phyloP scores from a whole-genome alignment of 1,140 invertebrate genomes.

The Arctopsyche grandis region DNA sequence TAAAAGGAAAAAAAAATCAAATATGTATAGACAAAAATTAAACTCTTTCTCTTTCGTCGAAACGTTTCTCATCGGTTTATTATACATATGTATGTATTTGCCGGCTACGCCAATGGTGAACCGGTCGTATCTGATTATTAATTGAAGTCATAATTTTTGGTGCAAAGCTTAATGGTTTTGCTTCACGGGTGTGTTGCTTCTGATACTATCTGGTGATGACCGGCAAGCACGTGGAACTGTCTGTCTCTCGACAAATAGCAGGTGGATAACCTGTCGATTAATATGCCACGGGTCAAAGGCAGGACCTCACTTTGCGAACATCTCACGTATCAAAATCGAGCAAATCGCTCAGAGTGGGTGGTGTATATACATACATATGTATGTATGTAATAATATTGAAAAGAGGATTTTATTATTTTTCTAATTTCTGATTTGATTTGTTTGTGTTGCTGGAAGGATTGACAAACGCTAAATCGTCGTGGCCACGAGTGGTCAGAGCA shows the following conservation, averaged over 20 bases:
- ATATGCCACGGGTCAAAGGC: not conserved
- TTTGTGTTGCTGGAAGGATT: constrained; percentile 1
- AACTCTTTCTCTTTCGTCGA: too few relatives aligned
- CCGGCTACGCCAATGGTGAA: not conserved
- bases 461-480: constrained; percentile 20
- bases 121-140: constrained; percentile 26
- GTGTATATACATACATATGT: too few relatives aligned
- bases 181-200: constrained; percentile 33
- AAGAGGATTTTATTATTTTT: not conserved
- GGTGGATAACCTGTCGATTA: constrained; percentile 28
- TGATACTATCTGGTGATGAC: constrained; percentile 33
- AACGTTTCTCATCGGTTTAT: too few relatives aligned
- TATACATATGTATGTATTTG: too few relatives aligned
- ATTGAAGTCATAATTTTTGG: constrained; percentile 41
- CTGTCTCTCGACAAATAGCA: constrained; percentile 26
- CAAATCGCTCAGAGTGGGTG: too few relatives aligned
- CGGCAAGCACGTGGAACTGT: constrained; percentile 36
- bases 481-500: constrained; percentile 3
- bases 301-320: not conserved
- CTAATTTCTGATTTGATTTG: not conserved
- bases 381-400: too few relatives aligned
- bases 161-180: constrained; percentile 37
- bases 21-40: too few relatives aligned
- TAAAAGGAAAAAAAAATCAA: too few relatives aligned
- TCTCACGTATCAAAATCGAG: too few relatives aligned